Conservation (phyloP, 2,797 vertebrate species). For the Mastacembelus armatus region DNA sequence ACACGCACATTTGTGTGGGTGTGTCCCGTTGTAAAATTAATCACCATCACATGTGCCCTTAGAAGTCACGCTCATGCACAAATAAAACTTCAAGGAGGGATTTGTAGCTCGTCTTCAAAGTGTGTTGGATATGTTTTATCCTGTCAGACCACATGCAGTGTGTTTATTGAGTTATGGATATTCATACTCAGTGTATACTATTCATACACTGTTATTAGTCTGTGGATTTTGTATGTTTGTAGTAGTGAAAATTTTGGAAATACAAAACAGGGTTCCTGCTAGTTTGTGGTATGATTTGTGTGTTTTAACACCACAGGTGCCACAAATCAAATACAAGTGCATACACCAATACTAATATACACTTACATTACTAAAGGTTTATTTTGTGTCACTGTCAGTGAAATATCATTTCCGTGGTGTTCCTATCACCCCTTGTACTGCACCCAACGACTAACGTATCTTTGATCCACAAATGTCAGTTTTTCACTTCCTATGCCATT, state of each 20-base stretch:
- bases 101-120: constrained; percentile 27
- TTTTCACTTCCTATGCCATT: neutral
- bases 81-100: constrained; percentile 22
- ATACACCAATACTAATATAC: too few species aligned
- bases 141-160: constrained; percentile 13
- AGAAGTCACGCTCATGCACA: neutral
- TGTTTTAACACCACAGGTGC: neutral
- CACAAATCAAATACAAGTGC: too few species aligned
- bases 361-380: neutral
- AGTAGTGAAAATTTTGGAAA: neutral
- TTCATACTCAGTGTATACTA: neutral
- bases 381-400: constrained; percentile 1
- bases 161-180: constrained; percentile 21
- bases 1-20: constrained; percentile 53
- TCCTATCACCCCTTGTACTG: neutral
- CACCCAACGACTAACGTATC: constrained; percentile 16
- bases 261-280: neutral
- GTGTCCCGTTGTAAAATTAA: constrained; percentile 45
- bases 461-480: constrained; percentile 32
- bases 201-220: neutral
- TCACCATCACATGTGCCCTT: constrained; percentile 19
- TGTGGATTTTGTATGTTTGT: neutral
- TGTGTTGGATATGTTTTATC: constrained; percentile 22
- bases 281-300: neutral
- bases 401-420: constrained; percentile 24